Evolutionary conservation across 1,140 invertebrate species (phyloP).

Genomic region (Hypsibius dujardini): DNA sequence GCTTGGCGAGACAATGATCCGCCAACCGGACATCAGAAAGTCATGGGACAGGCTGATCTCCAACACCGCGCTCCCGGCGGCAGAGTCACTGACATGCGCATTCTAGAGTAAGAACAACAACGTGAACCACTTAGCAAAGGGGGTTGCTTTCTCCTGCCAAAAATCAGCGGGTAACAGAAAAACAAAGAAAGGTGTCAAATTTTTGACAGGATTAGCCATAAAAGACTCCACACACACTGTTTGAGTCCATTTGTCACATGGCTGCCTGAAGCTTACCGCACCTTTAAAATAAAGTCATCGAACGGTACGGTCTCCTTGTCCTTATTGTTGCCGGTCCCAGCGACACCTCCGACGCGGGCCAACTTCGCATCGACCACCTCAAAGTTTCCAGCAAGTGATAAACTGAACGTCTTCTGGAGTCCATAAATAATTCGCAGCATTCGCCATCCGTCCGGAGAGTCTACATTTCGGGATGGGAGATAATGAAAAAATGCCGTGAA

Average conservation of each 20-base stretch:
- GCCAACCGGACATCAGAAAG: constrained; percentile 50
- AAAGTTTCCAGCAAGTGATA: constrained; percentile 52
- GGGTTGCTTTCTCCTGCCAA: no score
- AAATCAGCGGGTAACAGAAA: no score
- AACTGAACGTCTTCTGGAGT: constrained; percentile 43
- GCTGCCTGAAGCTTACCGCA: constrained; percentile 28
- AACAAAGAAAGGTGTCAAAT: no score
- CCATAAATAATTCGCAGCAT: constrained; percentile 55
- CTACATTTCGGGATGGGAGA: no score
- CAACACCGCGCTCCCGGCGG: constrained; percentile 41
- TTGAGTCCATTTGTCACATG: neutral
- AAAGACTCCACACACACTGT: no score
- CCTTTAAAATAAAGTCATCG: constrained; percentile 46
- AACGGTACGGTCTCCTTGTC: constrained; percentile 43
- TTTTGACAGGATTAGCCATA: no score
- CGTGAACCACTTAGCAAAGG: no score
- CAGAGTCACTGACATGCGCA: constrained; percentile 14
- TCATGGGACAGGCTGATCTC: constrained; percentile 54
- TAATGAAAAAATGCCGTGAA: no score
- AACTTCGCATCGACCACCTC: constrained; percentile 51
- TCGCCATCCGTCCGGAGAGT: constrained; percentile 38
- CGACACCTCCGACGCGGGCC: constrained; percentile 37
- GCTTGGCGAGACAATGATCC: constrained; percentile 52
- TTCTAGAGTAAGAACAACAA: no score
- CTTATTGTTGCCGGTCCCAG: no score